Evolutionary conservation across 92 coral and sea anemone genomes (phyloP).

Genomic region (Bergia puertoricense): DNA sequence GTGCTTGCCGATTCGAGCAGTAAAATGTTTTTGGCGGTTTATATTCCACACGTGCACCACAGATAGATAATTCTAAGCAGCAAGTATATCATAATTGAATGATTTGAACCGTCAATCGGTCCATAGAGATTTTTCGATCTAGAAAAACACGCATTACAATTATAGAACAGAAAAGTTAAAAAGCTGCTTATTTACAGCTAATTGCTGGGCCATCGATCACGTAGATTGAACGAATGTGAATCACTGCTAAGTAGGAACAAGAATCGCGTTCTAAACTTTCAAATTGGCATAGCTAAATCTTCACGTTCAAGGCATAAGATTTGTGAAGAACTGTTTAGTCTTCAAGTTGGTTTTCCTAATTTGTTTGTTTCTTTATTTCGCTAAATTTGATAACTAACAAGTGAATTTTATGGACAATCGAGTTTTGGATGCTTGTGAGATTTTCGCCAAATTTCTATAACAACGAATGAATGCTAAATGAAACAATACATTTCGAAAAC

Average conservation of each 20-base stretch:
- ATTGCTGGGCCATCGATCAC: background rate
- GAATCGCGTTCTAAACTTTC: background rate
- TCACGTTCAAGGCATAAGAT: background rate
- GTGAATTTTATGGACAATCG: conserved; percentile 6
- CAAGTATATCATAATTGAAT: background rate
- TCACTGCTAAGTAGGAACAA: background rate
- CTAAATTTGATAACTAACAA: background rate
- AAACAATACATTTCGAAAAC: conserved; percentile 9
- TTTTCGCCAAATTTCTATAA: conserved; percentile 28
- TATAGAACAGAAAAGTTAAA: background rate
- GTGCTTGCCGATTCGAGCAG: background rate
- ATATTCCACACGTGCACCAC: background rate
- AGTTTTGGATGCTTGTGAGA: conserved; percentile 16
- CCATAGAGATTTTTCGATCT: background rate
- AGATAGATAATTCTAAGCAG: background rate
- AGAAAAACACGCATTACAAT: background rate
- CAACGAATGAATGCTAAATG: conserved; percentile 28
- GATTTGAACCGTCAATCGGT: background rate
- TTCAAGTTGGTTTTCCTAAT: background rate
- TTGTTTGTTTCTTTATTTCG: conserved; percentile 11
- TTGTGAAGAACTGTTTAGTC: background rate
- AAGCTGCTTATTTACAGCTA: conserved; percentile 5
- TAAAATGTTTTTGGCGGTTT: background rate
- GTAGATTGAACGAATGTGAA: background rate
- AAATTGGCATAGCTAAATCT: background rate